These are phyloP conservation scores for Passer montanus DNA, from an alignment of 2,113 vertebrate species.

Conservation along the genomic window DNA sequence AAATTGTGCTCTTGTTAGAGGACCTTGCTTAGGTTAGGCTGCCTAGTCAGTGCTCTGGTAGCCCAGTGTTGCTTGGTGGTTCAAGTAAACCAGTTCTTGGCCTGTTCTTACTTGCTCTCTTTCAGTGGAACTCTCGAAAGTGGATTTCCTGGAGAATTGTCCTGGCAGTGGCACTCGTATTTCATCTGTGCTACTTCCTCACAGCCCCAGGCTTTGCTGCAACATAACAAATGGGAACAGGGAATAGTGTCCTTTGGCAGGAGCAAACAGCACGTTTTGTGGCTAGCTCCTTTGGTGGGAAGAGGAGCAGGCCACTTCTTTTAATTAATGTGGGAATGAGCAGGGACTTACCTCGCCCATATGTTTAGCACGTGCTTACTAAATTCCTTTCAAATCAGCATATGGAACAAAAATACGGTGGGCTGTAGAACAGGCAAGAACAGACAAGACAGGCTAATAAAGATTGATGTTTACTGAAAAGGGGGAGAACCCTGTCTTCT, in stretches of 20 bases:
- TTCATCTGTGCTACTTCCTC: background rate
- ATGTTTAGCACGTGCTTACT: background rate
- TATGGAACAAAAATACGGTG: background rate
- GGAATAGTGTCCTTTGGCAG: background rate
- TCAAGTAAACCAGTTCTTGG: background rate
- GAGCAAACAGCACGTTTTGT: background rate
- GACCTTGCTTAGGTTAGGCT: background rate
- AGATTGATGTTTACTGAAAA: background rate
- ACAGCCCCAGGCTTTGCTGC: background rate
- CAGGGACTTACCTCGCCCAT: background rate
- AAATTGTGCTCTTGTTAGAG: background rate
- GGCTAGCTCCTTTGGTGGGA: background rate
- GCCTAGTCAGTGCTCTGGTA: background rate
- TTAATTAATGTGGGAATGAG: background rate
- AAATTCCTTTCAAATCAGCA: background rate
- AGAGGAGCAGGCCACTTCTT: background rate
- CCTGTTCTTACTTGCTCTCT: background rate
- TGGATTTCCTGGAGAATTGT: background rate
- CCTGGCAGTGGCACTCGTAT: background rate
- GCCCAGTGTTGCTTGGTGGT: background rate
- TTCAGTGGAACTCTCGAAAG: background rate
- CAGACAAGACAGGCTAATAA: background rate
- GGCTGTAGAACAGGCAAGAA: background rate
- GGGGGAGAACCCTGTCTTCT: background rate
- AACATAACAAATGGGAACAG: background rate